These are phyloP conservation scores for Coccyzus lansbergi DNA, from an alignment of 2,797 vertebrate species.

Conservation along the genomic window DNA sequence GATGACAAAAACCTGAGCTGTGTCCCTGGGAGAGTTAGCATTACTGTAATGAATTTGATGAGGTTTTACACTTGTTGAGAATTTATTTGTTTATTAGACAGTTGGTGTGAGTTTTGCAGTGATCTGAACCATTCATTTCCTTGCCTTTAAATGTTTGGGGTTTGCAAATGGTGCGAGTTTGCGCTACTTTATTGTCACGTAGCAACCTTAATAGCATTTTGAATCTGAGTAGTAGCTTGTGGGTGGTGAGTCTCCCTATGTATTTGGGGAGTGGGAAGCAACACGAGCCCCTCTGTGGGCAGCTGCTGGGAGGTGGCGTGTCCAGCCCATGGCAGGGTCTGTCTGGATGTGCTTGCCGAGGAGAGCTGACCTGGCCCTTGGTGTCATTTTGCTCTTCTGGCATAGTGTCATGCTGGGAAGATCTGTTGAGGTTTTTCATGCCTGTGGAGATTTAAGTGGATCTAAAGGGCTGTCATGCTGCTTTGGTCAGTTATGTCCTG, in stretches of 20 bases:
- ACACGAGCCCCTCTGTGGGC: background rate
- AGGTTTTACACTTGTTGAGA: constrained; percentile 23
- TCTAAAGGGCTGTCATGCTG: constrained; percentile 45
- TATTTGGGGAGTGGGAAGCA: background rate
- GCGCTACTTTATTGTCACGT: constrained; percentile 36
- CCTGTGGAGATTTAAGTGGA: constrained; percentile 54
- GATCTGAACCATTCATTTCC: constrained; percentile 25
- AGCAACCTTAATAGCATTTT: constrained; percentile 54
- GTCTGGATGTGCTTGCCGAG: background rate
- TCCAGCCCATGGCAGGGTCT: background rate
- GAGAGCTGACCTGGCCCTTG: background rate
- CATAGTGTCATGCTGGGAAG: constrained; percentile 23
- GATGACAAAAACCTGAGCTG: background rate
- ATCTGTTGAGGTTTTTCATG: constrained; percentile 37
- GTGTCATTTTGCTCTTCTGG: constrained; percentile 17
- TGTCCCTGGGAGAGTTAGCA: background rate
- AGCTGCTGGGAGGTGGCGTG: background rate
- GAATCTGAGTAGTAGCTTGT: background rate
- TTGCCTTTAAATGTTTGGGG: background rate
- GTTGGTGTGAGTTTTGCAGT: background rate
- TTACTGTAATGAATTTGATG: constrained; percentile 36
- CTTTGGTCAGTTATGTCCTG: constrained; percentile 51
- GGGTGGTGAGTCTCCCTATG: background rate
- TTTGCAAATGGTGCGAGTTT: constrained; percentile 22
- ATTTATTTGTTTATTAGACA: constrained; percentile 47